Conservation (phyloP, 2,797 vertebrate species). For the Rhinatrema bivittatum region DNA sequence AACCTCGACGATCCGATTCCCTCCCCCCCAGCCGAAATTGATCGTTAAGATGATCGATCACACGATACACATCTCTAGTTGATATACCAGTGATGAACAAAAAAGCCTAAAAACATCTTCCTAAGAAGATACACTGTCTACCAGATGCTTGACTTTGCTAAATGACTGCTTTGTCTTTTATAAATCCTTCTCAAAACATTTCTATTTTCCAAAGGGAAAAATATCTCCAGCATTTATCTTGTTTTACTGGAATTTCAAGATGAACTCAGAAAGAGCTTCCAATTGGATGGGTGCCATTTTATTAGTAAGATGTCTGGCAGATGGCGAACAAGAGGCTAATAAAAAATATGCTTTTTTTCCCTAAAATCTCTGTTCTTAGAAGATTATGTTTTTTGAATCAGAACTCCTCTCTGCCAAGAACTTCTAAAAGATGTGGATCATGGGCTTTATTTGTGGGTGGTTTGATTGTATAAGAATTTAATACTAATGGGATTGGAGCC, state of each 20-base stretch:
- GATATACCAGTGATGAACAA: too few relatives aligned
- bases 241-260: slow-evolving; percentile 31
- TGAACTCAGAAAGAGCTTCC: slow-evolving; percentile 19
- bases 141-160: too few relatives aligned
- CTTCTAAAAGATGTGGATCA: slow-evolving; percentile 32
- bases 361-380: slow-evolving; percentile 17
- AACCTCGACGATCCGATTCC: too few relatives aligned
- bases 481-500: slow-evolving; percentile 25
- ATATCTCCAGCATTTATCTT: slow-evolving; percentile 19
- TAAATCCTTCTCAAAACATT: too few relatives aligned
- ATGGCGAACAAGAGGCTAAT: slow-evolving; percentile 13
- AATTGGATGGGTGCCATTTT: slow-evolving; percentile 19
- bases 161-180: too few relatives aligned
- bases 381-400: slow-evolving; percentile 14
- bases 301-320: slow-evolving; percentile 43
- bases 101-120: too few relatives aligned
- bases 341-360: slow-evolving; percentile 13
- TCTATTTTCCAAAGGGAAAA: slow-evolving; percentile 12
- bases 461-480: slow-evolving; percentile 24
- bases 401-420: slow-evolving; percentile 22
- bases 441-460: slow-evolving; percentile 19
- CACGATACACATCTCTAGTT: too few relatives aligned
- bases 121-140: too few relatives aligned
- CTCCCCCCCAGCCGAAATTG: too few relatives aligned
- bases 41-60: too few relatives aligned